These are phyloP conservation scores for Pampusana beccarii DNA, from an alignment of 2,113 vertebrate genomes.

Conservation along the genomic window DNA sequence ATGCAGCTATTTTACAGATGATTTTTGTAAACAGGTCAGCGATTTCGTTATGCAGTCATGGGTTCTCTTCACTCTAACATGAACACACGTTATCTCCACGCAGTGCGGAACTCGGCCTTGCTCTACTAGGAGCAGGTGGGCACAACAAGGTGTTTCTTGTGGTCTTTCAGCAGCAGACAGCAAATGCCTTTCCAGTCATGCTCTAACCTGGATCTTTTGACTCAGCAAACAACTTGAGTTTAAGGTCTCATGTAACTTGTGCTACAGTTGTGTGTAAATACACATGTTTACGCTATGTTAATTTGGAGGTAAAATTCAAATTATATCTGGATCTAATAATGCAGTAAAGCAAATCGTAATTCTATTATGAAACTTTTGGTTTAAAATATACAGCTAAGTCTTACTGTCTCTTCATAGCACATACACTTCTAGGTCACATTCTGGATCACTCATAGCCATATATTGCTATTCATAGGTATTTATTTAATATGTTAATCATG, in stretches of 20 bases:
- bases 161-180: background rate
- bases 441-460: background rate
- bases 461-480: background rate
- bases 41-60: background rate
- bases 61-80: background rate
- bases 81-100: background rate
- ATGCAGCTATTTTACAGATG: background rate
- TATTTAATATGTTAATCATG: background rate
- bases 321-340: background rate
- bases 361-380: background rate
- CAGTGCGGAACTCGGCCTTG: background rate
- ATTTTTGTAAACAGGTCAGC: background rate
- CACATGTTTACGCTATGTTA: background rate
- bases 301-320: background rate
- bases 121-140: background rate
- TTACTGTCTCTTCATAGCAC: background rate
- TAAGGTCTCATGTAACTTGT: background rate
- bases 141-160: background rate
- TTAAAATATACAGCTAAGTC: background rate
- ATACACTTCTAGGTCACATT: background rate
- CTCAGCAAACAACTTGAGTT: background rate
- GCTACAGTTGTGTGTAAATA: background rate
- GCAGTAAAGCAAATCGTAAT: background rate
- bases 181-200: background rate
- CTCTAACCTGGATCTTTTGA: background rate